A percentile compares a stretch with the other conserved stretches of the same genome.
phyloP scores from a whole-genome alignment of 2,113 vertebrate genomes.

The Anarhynchus alexandrinus region DNA sequence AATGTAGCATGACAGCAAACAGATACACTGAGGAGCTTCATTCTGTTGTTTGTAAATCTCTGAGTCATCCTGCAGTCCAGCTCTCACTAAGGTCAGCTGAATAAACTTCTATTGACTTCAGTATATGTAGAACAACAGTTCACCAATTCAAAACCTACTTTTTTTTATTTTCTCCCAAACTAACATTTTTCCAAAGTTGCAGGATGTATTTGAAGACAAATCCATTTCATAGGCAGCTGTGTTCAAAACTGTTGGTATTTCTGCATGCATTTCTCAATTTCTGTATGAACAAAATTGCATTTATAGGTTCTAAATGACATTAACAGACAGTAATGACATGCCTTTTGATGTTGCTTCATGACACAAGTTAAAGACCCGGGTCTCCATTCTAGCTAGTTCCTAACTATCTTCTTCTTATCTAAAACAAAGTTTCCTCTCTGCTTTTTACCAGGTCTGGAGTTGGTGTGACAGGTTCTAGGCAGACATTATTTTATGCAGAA shows the following conservation, averaged over 20 bases:
- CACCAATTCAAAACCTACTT: background rate
- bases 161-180: background rate
- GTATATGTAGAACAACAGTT: background rate
- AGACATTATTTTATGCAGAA: constrained; percentile 89
- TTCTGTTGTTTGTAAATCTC: background rate
- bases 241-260: background rate
- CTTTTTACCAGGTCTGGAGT: constrained; percentile 79
- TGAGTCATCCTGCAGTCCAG: background rate
- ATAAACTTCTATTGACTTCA: background rate
- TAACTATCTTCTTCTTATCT: background rate
- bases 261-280: background rate
- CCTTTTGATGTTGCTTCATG: background rate
- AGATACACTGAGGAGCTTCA: background rate
- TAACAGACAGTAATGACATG: background rate
- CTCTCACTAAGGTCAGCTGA: background rate
- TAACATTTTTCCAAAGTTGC: background rate
- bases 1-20: background rate
- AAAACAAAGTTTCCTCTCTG: background rate
- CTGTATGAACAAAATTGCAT: background rate
- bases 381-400: background rate
- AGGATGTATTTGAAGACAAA: background rate
- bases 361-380: background rate
- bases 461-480: constrained; percentile 83
- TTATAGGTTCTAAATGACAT: background rate
- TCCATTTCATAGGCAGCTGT: background rate